phyloP scores from a whole-genome alignment of 2,888 invertebrate genomes.

The Dasysyrphus tricinctus region DNA sequence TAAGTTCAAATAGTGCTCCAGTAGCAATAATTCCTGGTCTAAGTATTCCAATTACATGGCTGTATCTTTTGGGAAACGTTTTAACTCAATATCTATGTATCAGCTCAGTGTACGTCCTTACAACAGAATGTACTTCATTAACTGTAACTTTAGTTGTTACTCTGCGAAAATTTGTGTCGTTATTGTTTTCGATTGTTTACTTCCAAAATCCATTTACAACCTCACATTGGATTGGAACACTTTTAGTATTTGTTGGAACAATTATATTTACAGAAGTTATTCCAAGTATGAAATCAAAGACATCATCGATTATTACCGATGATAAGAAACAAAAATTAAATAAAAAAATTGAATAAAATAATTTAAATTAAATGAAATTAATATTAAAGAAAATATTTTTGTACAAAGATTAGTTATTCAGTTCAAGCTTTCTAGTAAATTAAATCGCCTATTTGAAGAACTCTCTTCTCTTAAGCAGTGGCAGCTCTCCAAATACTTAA shows the following conservation, averaged over 20 bases:
- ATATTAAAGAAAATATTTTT: no score
- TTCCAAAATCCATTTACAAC: constrained; percentile 97
- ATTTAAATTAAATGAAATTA: no score
- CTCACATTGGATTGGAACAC: constrained; percentile 95
- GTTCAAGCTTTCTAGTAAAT: no score
- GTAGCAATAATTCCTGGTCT: constrained; percentile 85
- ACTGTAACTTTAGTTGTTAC: constrained; percentile 98
- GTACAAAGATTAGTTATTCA: no score
- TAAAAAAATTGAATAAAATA: background rate
- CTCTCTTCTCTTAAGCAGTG: no score
- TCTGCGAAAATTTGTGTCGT: constrained; percentile 95
- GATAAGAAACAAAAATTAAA: constrained; percentile 40
- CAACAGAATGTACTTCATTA: constrained; percentile 96
- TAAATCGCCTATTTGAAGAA: no score
- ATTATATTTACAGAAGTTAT: constrained; percentile 94
- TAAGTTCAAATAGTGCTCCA: constrained; percentile 88
- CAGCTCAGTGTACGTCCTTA: constrained; percentile 96
- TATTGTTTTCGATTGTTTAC: constrained; percentile 96
- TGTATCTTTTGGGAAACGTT: constrained; percentile 92
- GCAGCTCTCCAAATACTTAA: no score
- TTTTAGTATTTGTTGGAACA: constrained; percentile 96
- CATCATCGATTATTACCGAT: background rate
- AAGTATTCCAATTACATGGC: constrained; percentile 89
- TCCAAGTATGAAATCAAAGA: constrained; percentile 83
- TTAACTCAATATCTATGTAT: constrained; percentile 97